Percentiles rank a stretch among this genome's conserved stretches.
phyloP scores from a whole-genome alignment of 2,888 invertebrate species.

The Brachycybe producta region DNA sequence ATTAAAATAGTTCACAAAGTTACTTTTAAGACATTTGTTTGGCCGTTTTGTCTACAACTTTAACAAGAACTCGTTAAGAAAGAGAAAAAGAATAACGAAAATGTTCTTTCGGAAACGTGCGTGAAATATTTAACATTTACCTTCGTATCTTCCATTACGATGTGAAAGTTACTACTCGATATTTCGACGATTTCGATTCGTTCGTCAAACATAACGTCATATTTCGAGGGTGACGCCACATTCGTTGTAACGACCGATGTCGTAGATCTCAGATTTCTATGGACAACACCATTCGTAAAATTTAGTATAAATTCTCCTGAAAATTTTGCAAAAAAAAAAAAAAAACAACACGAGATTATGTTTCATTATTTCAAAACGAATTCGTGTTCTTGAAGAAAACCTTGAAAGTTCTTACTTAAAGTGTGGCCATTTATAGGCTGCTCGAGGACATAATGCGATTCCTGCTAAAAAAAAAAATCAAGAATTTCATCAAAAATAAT shows the following conservation, averaged over 20 bases:
- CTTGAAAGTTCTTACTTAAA: not conserved
- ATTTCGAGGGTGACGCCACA: not conserved
- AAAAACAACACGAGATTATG: constrained; percentile 1
- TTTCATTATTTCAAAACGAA: too few species aligned
- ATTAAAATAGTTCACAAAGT: too few species aligned
- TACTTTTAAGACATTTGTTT: too few species aligned
- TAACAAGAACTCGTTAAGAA: too few species aligned
- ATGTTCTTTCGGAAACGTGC: constrained; percentile 7
- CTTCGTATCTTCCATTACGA: constrained; percentile 5
- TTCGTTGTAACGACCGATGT: not conserved
- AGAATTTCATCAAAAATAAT: too few species aligned
- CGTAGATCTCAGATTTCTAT: not conserved
- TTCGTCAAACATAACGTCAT: not conserved
- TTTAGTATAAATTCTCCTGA: constrained; percentile 9
- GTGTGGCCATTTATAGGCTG: not conserved
- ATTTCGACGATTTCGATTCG: not conserved
- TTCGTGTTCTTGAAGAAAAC: too few species aligned
- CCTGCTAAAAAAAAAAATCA: constrained; percentile 5
- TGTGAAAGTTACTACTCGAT: constrained; percentile 4
- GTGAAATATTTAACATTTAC: not conserved
- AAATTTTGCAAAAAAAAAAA: too few species aligned
- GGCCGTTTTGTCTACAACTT: too few species aligned
- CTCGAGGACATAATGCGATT: not conserved
- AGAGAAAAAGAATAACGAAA: not conserved
- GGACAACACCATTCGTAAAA: not conserved